These are phyloP conservation scores for Tringa solitaria DNA, from an alignment of 2,113 vertebrate genomes.

Conservation along the genomic window DNA sequence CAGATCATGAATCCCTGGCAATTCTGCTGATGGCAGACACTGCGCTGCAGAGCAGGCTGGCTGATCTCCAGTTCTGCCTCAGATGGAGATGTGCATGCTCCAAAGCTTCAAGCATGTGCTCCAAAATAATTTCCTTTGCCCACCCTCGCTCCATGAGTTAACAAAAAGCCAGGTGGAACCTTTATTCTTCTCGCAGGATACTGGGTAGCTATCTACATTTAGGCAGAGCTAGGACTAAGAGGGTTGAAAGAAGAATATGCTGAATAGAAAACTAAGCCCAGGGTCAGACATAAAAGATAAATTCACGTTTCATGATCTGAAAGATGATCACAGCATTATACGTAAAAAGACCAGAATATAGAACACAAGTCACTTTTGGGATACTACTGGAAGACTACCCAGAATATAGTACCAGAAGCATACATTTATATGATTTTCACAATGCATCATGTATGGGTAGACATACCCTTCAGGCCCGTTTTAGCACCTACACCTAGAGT, in stretches of 20 bases:
- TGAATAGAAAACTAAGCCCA: background rate
- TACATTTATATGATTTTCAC: background rate
- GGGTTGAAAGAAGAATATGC: background rate
- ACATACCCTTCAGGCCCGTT: background rate
- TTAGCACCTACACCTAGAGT: background rate
- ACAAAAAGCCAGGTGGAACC: background rate
- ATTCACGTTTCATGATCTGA: background rate
- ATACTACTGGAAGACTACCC: background rate
- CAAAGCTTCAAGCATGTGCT: background rate
- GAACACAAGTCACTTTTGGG: background rate
- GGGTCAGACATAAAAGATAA: background rate
- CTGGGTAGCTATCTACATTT: background rate
- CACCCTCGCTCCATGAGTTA: background rate
- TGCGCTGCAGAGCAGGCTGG: accelerated
- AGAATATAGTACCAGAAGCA: background rate
- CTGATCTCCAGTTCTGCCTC: background rate
- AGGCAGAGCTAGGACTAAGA: background rate
- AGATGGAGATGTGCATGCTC: background rate
- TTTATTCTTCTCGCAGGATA: background rate
- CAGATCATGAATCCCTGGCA: background rate
- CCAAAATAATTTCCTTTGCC: background rate
- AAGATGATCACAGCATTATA: background rate
- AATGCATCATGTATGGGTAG: background rate
- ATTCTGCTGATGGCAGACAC: background rate
- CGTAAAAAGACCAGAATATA: background rate